These are phyloP conservation scores for human DNA, from an alignment of 2,113 vertebrate species.

Conservation along the genomic window DNA sequence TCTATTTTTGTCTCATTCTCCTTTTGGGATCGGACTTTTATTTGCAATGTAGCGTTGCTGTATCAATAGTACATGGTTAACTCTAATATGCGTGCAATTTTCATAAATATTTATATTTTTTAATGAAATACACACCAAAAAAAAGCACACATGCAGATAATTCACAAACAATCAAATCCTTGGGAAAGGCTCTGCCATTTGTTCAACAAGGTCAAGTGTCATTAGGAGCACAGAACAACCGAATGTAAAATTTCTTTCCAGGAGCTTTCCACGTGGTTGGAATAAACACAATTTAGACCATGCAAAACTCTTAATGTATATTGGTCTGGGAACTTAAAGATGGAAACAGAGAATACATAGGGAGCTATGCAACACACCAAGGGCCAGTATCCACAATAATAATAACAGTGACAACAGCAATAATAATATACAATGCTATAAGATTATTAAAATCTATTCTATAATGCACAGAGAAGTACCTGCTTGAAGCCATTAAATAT, in stretches of 20 bases:
- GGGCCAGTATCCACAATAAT: background rate
- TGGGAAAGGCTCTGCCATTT: background rate
- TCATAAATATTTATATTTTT: slow-evolving; percentile 50
- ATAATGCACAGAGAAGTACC: slow-evolving; percentile 66
- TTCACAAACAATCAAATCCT: slow-evolving; percentile 13
- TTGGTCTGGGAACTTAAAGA: background rate
- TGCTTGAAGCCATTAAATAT: slow-evolving; percentile 51
- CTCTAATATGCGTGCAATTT: background rate
- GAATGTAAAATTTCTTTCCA: background rate
- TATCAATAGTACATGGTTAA: background rate
- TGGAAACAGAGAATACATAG: background rate
- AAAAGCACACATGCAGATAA: background rate
- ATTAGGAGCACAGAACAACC: background rate
- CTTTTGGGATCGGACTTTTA: background rate
- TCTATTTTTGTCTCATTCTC: background rate
- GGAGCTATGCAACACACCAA: background rate
- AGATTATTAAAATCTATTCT: slow-evolving; percentile 36
- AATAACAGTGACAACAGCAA: background rate
- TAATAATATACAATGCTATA: background rate
- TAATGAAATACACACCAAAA: background rate
- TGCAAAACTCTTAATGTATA: slow-evolving; percentile 27
- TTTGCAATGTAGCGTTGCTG: background rate
- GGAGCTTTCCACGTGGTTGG: background rate
- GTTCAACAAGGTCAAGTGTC: background rate
- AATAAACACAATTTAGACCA: background rate